Conservation (phyloP, 2,888 invertebrate species). For the Pseudococcus viburni region DNA sequence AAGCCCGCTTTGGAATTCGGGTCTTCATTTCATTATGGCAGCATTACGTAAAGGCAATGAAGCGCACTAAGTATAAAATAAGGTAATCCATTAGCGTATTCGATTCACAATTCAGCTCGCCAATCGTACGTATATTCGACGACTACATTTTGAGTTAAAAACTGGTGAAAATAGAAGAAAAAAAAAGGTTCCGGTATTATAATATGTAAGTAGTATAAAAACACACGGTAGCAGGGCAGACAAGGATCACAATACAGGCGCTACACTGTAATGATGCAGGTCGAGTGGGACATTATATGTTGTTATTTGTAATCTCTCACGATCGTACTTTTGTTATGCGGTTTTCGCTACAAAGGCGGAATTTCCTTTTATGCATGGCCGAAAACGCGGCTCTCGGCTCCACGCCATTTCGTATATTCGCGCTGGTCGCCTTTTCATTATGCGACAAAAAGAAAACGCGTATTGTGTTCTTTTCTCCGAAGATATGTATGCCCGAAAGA, state of each 20-base stretch:
- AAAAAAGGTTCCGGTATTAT: conserved; percentile 35
- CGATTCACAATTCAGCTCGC: background rate
- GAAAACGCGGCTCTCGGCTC: conserved; percentile 39
- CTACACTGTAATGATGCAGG: conserved; percentile 65
- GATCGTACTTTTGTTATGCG: conserved; percentile 65
- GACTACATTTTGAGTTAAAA: conserved; percentile 11
- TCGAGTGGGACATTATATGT: conserved; percentile 66
- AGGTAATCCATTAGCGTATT: conserved; percentile 64
- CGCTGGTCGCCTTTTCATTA: conserved; percentile 52
- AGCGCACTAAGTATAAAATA: conserved; percentile 63
- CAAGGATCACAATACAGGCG: conserved; percentile 64
- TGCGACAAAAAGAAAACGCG: conserved; percentile 39
- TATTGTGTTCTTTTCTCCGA: conserved; percentile 15
- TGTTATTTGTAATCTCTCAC: conserved; percentile 67
- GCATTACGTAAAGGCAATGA: conserved; percentile 61
- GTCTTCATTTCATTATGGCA: conserved; percentile 29
- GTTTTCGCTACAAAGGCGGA: conserved; percentile 66
- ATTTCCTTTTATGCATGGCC: conserved; percentile 59
- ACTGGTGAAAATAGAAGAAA: background rate
- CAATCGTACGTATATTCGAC: background rate
- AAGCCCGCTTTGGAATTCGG: too few relatives aligned
- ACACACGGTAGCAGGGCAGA: background rate
- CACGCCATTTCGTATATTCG: conserved; percentile 29
- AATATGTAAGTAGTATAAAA: background rate
- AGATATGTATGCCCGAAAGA: conserved; percentile 33